A percentile compares a stretch with the other conserved stretches of the same genome.
phyloP scores from a whole-genome alignment of 2,797 vertebrate species.

The Scyliorhinus canicula region DNA sequence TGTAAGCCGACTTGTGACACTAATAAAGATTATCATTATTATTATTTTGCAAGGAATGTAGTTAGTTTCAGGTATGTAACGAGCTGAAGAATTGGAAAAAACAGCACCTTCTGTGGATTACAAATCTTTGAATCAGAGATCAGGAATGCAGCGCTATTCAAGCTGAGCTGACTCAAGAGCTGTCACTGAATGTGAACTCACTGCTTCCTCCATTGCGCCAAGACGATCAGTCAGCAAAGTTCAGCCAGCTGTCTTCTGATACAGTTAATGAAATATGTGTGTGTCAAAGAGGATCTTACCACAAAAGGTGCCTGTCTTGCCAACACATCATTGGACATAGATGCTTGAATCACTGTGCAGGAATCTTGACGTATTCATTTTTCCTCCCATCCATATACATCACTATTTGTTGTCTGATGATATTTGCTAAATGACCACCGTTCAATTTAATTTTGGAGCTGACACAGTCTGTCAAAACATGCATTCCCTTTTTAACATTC shows the following conservation, averaged over 20 bases:
- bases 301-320: background rate
- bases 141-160: constrained; percentile 22
- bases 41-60: background rate
- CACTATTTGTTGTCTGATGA: background rate
- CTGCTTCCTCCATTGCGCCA: background rate
- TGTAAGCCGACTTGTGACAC: too few relatives aligned
- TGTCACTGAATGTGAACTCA: background rate
- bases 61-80: background rate
- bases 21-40: too few relatives aligned
- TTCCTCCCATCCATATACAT: background rate
- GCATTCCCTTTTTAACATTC: background rate
- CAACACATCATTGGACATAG: background rate
- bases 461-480: background rate
- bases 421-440: background rate
- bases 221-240: background rate
- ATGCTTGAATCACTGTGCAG: background rate
- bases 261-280: background rate
- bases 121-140: background rate
- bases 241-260: constrained; percentile 25
- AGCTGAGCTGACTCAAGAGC: background rate
- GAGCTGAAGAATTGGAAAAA: background rate
- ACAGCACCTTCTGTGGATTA: background rate
- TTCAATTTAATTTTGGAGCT: background rate
- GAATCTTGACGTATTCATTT: background rate
- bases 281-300: background rate